Conservation (phyloP, 2,888 invertebrate species). For the Brachylomia viminalis region DNA sequence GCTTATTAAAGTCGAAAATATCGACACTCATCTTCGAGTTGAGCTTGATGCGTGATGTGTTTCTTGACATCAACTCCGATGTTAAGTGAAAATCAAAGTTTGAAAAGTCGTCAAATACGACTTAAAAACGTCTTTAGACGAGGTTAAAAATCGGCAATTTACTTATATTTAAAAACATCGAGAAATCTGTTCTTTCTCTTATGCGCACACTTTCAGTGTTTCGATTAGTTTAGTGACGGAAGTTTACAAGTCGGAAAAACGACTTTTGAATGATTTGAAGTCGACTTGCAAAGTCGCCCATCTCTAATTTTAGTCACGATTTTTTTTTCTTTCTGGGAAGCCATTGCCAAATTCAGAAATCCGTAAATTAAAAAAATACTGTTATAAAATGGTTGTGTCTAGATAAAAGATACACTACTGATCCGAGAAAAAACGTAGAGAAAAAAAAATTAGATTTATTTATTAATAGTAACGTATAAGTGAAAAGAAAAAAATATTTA, state of each 20-base stretch:
- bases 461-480: slow-evolving; percentile 83
- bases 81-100: slow-evolving; percentile 51
- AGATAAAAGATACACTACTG: slow-evolving; percentile 86
- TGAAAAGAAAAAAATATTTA: slow-evolving; percentile 89
- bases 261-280: slow-evolving; percentile 61
- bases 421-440: slow-evolving; percentile 80
- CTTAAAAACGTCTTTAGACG: slow-evolving; percentile 69
- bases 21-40: slow-evolving; percentile 52
- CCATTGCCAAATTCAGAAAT: slow-evolving; percentile 86
- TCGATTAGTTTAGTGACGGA: slow-evolving; percentile 53
- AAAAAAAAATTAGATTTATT: slow-evolving; percentile 87
- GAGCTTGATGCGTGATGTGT: slow-evolving; percentile 55
- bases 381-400: slow-evolving; percentile 89
- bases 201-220: slow-evolving; percentile 67
- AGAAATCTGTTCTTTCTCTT: slow-evolving; percentile 64
- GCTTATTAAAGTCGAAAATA: slow-evolving; percentile 44
- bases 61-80: slow-evolving; percentile 45
- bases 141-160: slow-evolving; percentile 57
- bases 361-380: slow-evolving; percentile 82
- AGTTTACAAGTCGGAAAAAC: slow-evolving; percentile 62
- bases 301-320: slow-evolving; percentile 73
- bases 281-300: slow-evolving; percentile 72
- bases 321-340: slow-evolving; percentile 73
- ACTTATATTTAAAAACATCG: slow-evolving; percentile 64
- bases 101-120: slow-evolving; percentile 54